Evolutionary conservation across 2,113 vertebrate species (phyloP), one percentile per base, ranked within the genome.

Genomic region (Odontesthes bonariensis): DNA sequence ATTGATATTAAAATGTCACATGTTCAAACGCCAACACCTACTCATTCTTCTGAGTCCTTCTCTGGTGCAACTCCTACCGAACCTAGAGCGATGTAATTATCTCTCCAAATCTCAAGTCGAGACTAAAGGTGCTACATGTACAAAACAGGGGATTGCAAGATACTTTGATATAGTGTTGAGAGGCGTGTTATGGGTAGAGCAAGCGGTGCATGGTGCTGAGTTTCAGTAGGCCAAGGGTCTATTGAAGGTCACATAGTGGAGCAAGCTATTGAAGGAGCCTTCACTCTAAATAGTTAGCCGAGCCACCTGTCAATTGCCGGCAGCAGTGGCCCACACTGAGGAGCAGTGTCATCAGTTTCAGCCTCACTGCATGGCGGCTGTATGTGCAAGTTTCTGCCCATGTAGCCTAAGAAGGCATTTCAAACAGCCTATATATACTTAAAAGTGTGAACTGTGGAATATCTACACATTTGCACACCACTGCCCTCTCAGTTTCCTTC

Each of bases 231-330:
- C 32, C 42, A 13, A 31, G 80, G 61, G 69, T 77, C 79, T 52
- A 79, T 32, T 89, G 88, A 94, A 94, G 93, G 92, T 93, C 92
- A 93, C 87, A 89, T 73, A 87, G 76, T 88, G 79, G 55, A 80
- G 61, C 60, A 56, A 71, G 47, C 68, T 74, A 69, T 87, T 88
- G 82, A 90, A 87, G 76, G 82, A 69, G 79, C 79, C 92, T 92
- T 94, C 47, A 86, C 90, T 88, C 71, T 91, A 92, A 92, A 93
- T 92, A 94, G 91, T 81, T 52, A 8, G 31, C 38, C 14, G 59
- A 33, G 42, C 90, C 91, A 91, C 85, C 85, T 92, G 88, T 89
- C 91, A 80, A 54, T 67, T 17, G 49, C 60, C 67, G 23, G 51
- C 33, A 57, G 33, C 52, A 58, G 65, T 40, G 7, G 44, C 69